Evolutionary conservation across 2,888 invertebrate species (phyloP), one percentile per base, ranked within the genome.

Genomic region (Prosopocoilus inquinatus): DNA sequence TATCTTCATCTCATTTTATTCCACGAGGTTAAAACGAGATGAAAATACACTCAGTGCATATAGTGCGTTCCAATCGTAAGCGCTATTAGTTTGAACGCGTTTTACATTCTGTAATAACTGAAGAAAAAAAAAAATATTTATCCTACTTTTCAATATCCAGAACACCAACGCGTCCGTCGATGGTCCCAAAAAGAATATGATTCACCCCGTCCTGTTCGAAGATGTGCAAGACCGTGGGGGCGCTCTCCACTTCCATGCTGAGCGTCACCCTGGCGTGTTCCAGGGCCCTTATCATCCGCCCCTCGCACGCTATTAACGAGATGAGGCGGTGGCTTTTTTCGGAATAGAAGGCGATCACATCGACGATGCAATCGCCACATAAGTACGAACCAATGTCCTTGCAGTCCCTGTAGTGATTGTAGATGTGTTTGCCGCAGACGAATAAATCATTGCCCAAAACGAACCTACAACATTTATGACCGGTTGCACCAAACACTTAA

Each of bases 341-440:
- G 47, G 78, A 72, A 62, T 78, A 84, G 52, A 92, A 75, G 52
- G 87, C 84, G 12, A 88, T 81, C 9, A 96, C 85, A 74, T 95
- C 95, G 59, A 90, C 87, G 58, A 97, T 91, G 69, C 87, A 85
- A 74, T 97, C 97, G 13, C 91, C 90, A 68, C 91, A 92, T 39
- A 92, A 79, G 74, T 89, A 94, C n/a, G 92, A 91, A 68, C 92
- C 89, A 12, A 87, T 82, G 69, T 96, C 96, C 67, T 89, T 88
- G 67, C 95, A 90, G 71, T 96, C 95, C 67, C 88, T 85, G 74
- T 92, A 97, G 71, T 94, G 94, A 61, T 91, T 94, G 70, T 89
- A 89, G 4, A 88, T 84, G 68, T 90, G 87, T 59, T 86, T 88
- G 50, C 96, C 94, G 71, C 93, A 90, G 11, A 94, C 83, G 63